Percentiles rank a stretch among this genome's conserved stretches.
These are phyloP conservation scores for Bucorvus abyssinicus DNA, from an alignment of 2,797 vertebrate species.

Conservation along the genomic window DNA sequence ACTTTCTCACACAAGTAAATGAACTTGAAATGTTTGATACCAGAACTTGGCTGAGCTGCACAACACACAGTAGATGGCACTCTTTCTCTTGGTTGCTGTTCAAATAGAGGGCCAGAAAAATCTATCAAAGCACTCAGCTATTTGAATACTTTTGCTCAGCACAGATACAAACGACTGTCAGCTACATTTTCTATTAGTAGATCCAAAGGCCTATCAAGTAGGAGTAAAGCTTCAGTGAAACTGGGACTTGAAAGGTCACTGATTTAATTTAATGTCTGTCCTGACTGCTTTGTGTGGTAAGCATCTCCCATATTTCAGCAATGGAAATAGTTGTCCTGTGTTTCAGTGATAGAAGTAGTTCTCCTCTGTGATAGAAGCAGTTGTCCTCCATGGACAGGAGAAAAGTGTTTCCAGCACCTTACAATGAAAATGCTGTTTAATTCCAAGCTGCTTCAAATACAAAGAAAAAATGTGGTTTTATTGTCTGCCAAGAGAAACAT, in stretches of 20 bases:
- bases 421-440: background rate
- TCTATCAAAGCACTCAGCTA: background rate
- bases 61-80: constrained; percentile 52
- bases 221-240: background rate
- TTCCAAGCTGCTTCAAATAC: background rate
- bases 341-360: background rate
- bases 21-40: background rate
- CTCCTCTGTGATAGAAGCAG: background rate
- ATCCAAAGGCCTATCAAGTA: background rate
- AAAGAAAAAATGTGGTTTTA: background rate
- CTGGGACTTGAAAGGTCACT: background rate
- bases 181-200: background rate
- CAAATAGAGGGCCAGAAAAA: background rate
- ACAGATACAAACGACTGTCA: background rate
- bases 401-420: background rate
- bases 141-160: background rate
- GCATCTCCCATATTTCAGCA: background rate
- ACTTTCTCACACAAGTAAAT: background rate
- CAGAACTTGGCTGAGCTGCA: background rate
- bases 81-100: constrained; percentile 25
- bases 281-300: background rate
- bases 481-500: background rate
- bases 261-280: background rate
- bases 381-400: background rate
- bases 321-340: background rate